These are phyloP conservation scores for Apodemia duryi DNA, from an alignment of 2,888 invertebrate species.

Conservation along the genomic window DNA sequence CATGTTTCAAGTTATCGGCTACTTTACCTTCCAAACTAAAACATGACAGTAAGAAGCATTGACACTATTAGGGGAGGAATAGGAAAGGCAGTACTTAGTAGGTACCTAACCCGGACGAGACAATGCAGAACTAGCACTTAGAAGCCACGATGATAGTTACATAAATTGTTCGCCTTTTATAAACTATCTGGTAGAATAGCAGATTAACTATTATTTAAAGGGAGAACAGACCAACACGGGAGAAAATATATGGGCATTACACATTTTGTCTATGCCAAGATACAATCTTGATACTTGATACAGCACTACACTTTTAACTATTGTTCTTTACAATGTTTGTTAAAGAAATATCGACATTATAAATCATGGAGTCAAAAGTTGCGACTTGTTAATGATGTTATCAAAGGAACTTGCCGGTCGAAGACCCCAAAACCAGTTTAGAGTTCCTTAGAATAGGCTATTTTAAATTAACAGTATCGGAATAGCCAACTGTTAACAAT, in stretches of 20 bases:
- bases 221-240: too few relatives aligned
- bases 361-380: slow-evolving; percentile 3
- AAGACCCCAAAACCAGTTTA: slow-evolving; percentile 12
- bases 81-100: too few relatives aligned
- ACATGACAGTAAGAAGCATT: too few relatives aligned
- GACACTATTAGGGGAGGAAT: too few relatives aligned
- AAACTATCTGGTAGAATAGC: too few relatives aligned
- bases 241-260: not conserved
- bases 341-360: slow-evolving; percentile 1
- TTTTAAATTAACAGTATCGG: slow-evolving; percentile 3
- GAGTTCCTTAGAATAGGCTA: not conserved
- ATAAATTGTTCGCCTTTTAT: too few relatives aligned
- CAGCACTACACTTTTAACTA: not conserved
- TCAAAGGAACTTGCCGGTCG: slow-evolving; percentile 10
- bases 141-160: too few relatives aligned
- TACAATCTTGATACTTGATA: slow-evolving; percentile 1
- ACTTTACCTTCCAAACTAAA: too few relatives aligned
- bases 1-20: too few relatives aligned
- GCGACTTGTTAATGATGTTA: slow-evolving; percentile 3
- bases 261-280: not conserved
- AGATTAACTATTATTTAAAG: too few relatives aligned
- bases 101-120: too few relatives aligned
- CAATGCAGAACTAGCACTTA: too few relatives aligned
- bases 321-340: slow-evolving; percentile 1
- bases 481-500: not conserved